A percentile compares a stretch with the other conserved stretches of the same genome.
phyloP scores from a whole-genome alignment of 2,113 vertebrate genomes.

The Larimichthys polyactis region DNA sequence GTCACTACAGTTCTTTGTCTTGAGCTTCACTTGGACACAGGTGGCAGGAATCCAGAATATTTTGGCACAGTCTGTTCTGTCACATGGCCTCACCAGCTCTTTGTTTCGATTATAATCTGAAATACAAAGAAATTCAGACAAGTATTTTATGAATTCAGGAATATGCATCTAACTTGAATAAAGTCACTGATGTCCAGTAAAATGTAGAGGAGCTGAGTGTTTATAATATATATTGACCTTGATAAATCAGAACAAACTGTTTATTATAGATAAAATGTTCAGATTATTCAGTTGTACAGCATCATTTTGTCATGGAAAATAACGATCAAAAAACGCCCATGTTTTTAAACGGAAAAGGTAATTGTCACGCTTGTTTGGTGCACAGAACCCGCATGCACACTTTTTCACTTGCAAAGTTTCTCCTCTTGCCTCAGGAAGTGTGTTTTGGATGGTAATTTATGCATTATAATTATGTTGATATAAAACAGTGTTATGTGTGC shows the following conservation, averaged over 20 bases:
- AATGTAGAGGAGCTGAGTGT: background rate
- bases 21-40: background rate
- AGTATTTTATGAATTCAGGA: background rate
- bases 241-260: no score
- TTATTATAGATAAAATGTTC: background rate
- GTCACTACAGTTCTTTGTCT: background rate
- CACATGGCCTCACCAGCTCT: background rate
- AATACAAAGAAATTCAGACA: background rate
- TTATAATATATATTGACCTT: no score
- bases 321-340: background rate
- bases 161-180: background rate
- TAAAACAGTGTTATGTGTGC: conserved; percentile 8
- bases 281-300: background rate
- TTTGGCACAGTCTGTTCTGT: background rate
- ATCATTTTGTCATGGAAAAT: background rate
- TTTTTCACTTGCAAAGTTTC: conserved; percentile 13
- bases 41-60: background rate
- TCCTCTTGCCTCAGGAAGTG: conserved; percentile 9
- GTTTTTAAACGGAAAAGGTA: background rate
- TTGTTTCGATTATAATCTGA: background rate
- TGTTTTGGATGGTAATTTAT: conserved; percentile 34
- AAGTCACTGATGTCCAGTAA: background rate
- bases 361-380: background rate
- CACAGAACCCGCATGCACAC: background rate
- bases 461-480: conserved; percentile 25